Evolutionary conservation across 2,113 vertebrate species (phyloP).

Genomic region (Ramphastos sulfuratus): DNA sequence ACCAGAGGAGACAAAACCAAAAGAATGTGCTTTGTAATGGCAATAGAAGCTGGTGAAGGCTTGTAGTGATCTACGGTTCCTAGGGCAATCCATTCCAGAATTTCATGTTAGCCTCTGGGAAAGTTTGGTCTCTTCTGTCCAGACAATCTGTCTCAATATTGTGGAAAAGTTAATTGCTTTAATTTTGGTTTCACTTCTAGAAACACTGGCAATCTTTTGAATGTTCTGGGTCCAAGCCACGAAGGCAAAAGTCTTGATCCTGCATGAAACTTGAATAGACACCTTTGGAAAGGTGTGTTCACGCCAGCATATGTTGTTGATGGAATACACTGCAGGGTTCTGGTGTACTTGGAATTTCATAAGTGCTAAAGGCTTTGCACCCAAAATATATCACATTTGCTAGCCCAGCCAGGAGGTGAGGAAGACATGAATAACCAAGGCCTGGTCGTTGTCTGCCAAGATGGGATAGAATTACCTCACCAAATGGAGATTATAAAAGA

Average conservation of each 20-base stretch:
- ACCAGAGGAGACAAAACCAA: conserved; percentile 17
- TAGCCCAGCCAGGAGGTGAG: conserved; percentile 31
- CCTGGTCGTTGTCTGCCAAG: conserved; percentile 37
- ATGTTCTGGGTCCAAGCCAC: neutral
- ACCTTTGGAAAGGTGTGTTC: neutral
- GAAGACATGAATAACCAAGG: conserved; percentile 41
- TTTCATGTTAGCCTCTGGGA: neutral
- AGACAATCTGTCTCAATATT: neutral
- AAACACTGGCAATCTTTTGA: neutral
- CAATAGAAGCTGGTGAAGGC: neutral
- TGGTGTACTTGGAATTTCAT: neutral
- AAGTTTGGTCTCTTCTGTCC: neutral
- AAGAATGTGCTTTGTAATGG: conserved; percentile 19
- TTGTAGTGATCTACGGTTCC: conserved; percentile 10
- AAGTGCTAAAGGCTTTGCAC: conserved; percentile 33
- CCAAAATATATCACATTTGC: neutral
- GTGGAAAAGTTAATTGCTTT: neutral
- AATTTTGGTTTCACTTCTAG: conserved; percentile 8
- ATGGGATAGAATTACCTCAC: neutral
- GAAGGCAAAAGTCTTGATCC: neutral
- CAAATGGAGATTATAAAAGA: conserved; percentile 40
- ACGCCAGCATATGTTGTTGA: conserved; percentile 6
- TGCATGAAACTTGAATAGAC: neutral
- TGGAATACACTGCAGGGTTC: conserved; percentile 6
- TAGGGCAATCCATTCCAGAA: neutral